These are phyloP conservation scores for Ptilonorhynchus violaceus DNA, from an alignment of 2,113 vertebrate species.

Conservation along the genomic window DNA sequence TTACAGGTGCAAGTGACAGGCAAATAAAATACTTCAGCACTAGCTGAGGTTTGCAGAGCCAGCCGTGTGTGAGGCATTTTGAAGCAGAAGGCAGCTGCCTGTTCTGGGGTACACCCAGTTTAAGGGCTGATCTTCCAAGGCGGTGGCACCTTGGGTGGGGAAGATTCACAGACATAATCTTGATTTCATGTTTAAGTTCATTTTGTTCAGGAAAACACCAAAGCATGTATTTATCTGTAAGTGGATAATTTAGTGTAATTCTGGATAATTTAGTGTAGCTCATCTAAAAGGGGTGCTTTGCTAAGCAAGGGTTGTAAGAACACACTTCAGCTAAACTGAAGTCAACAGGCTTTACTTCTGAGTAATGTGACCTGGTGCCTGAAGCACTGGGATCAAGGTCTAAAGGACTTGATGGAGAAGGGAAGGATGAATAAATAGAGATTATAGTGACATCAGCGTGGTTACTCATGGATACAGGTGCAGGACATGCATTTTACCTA, in stretches of 20 bases:
- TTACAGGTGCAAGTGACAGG: background rate
- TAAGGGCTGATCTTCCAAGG: background rate
- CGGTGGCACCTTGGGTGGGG: background rate
- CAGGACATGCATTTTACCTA: background rate
- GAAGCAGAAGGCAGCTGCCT: background rate
- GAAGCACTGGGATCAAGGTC: background rate
- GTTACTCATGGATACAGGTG: background rate
- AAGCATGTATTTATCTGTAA: background rate
- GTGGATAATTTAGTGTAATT: background rate
- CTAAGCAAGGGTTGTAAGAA: background rate
- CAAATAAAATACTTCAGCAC: background rate
- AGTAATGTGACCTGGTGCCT: background rate
- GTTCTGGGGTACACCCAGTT: background rate
- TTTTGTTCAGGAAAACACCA: background rate
- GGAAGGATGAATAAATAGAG: background rate
- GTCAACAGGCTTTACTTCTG: background rate
- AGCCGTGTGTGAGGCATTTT: background rate
- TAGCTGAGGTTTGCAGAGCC: background rate
- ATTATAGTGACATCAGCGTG: fast-evolving
- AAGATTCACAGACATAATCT: background rate
- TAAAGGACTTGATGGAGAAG: background rate
- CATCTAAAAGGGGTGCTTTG: background rate
- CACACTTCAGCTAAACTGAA: background rate
- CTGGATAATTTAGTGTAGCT: background rate
- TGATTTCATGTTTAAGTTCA: background rate